Conservation (phyloP, 2,113 vertebrate genomes). For the Oryzias javanicus region DNA sequence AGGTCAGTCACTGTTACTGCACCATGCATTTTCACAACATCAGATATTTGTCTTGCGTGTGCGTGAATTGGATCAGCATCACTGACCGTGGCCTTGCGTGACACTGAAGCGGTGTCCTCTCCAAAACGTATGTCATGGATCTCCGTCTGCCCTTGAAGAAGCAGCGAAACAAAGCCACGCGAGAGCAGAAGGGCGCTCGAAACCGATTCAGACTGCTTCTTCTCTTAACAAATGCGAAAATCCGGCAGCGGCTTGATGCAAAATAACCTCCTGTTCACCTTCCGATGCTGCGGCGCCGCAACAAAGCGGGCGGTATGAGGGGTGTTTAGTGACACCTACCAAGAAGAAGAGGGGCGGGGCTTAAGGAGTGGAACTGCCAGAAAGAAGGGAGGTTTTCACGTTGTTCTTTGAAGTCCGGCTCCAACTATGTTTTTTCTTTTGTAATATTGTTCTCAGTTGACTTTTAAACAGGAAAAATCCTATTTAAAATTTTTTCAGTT, state of each 20-base stretch:
- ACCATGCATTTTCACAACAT: too few species aligned
- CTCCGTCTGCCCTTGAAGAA: conserved; percentile 44
- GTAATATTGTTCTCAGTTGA: too few species aligned
- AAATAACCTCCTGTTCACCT: conserved; percentile 66
- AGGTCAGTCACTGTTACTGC: too few species aligned
- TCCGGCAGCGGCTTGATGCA: conserved; percentile 33
- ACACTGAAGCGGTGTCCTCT: conserved; percentile 23
- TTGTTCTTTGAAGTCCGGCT: too few species aligned
- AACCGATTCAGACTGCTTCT: neutral
- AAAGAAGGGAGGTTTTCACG: too few species aligned
- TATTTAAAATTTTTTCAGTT: too few species aligned
- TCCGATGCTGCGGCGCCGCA: conserved; percentile 41
- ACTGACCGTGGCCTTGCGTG: conserved; percentile 55
- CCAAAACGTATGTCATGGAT: conserved; percentile 44
- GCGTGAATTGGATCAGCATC: neutral
- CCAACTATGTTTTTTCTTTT: too few species aligned
- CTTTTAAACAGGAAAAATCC: too few species aligned
- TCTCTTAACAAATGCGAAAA: neutral
- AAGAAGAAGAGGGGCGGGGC: conserved; percentile 12
- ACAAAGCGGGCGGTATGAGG: conserved; percentile 41
- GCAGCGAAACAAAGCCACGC: conserved; percentile 38
- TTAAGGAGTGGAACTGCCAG: conserved; percentile 16
- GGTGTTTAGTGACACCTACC: conserved; percentile 47
- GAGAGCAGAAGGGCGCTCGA: neutral
- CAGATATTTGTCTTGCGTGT: neutral